phyloP scores from a whole-genome alignment of 2,113 vertebrate species.

The Onychostoma macrolepis region DNA sequence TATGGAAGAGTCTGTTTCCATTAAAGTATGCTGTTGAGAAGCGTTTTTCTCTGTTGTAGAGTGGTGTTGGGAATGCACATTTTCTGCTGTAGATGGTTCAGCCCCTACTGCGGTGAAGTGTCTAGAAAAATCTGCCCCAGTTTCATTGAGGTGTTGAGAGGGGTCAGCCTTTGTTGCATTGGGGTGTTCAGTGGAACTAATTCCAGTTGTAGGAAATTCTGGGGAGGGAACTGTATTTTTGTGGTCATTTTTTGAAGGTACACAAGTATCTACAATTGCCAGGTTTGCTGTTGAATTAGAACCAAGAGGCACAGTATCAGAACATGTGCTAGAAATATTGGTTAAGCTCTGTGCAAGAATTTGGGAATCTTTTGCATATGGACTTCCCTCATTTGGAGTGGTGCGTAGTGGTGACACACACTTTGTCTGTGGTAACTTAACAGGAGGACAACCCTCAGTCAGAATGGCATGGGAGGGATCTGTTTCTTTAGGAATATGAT shows the following conservation, averaged over 20 bases:
- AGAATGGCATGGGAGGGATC: background rate
- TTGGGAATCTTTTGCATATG: slow-evolving; percentile 8
- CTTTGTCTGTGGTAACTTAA: background rate
- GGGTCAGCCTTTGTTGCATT: background rate
- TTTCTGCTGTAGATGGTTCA: background rate
- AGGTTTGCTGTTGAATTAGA: background rate
- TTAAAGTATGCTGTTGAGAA: background rate
- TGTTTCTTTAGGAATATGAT: background rate
- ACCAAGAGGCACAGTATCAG: background rate
- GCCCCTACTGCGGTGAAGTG: background rate
- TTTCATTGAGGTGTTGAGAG: background rate
- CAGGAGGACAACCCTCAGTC: background rate
- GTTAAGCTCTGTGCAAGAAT: background rate
- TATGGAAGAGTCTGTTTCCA: background rate
- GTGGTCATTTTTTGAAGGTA: background rate
- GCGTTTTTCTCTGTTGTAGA: background rate
- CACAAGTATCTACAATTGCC: background rate
- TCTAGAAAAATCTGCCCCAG: background rate
- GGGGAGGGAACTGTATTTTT: background rate
- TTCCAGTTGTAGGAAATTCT: background rate
- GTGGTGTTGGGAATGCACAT: background rate
- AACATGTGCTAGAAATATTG: background rate
- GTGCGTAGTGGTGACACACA: background rate
- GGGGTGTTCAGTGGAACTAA: background rate
- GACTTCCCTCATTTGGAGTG: background rate